These are phyloP conservation scores for Natrix natrix DNA, from an alignment of 2,797 vertebrate genomes.

Conservation along the genomic window DNA sequence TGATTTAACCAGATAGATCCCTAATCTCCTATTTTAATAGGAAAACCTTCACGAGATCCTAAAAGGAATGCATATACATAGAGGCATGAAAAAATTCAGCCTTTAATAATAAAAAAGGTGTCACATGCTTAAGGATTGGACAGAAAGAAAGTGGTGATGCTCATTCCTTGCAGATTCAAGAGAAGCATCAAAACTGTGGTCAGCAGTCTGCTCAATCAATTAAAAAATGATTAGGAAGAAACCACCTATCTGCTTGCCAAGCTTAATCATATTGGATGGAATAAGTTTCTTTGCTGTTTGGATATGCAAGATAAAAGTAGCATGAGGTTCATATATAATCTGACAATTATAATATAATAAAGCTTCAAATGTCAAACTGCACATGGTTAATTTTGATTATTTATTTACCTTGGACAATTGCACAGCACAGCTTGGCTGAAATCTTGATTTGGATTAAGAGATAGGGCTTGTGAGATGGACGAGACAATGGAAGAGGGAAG, in stretches of 20 bases:
- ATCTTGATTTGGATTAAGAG: background rate
- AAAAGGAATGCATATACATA: background rate
- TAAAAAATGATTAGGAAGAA: background rate
- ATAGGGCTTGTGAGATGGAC: background rate
- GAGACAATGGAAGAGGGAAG: background rate
- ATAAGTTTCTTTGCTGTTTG: background rate
- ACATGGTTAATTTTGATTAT: background rate
- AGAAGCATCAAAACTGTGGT: background rate
- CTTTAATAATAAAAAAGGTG: background rate
- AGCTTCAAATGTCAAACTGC: background rate
- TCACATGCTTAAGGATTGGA: background rate
- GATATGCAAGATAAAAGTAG: background rate
- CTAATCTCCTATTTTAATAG: background rate
- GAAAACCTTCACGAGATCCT: background rate
- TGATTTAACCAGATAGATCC: background rate
- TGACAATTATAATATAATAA: background rate
- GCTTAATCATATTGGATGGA: background rate
- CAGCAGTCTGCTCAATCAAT: background rate
- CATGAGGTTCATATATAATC: background rate
- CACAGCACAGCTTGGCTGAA: background rate
- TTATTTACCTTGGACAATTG: background rate
- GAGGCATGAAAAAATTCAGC: background rate
- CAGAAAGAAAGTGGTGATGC: background rate
- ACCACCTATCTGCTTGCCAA: background rate
- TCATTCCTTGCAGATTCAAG: background rate